phyloP scores from a whole-genome alignment of 2,888 invertebrate species.

The Cephus pygmeus region DNA sequence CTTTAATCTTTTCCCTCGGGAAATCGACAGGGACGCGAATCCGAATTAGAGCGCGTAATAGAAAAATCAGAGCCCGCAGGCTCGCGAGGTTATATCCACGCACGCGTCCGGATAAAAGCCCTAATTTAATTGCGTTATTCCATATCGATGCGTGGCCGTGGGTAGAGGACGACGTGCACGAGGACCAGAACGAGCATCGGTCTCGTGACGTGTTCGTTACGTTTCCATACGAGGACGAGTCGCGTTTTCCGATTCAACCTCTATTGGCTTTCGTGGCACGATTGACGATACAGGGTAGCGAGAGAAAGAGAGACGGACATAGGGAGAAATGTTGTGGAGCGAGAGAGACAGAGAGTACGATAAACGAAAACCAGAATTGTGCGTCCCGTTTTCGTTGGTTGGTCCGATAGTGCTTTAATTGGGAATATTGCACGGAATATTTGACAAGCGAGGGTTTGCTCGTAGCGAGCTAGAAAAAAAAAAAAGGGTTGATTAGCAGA shows the following conservation, averaged over 20 bases:
- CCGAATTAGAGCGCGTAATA: constrained; percentile 28
- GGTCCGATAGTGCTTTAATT: not conserved
- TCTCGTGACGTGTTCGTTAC: not conserved
- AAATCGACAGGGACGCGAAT: constrained; percentile 3
- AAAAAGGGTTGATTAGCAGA: not conserved
- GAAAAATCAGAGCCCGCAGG: constrained; percentile 25
- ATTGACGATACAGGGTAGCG: not conserved
- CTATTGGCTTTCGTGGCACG: not conserved
- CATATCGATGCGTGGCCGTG: not conserved
- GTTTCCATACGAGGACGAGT: not conserved
- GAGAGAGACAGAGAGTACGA: no score
- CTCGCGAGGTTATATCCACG: not conserved
- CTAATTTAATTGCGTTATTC: not conserved
- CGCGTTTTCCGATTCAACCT: not conserved
- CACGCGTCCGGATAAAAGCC: not conserved
- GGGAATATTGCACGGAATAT: not conserved
- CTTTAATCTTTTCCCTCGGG: constrained; percentile 3
- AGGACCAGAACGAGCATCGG: not conserved
- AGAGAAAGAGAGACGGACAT: not conserved
- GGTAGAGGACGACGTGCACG: not conserved
- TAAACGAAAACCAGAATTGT: not conserved
- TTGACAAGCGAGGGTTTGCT: not conserved
- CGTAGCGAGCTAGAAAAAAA: not conserved
- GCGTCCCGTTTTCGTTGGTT: not conserved
- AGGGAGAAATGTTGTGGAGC: not conserved